These are phyloP conservation scores for Mus caroli DNA, from an alignment of 2,797 vertebrate genomes.

Conservation along the genomic window DNA sequence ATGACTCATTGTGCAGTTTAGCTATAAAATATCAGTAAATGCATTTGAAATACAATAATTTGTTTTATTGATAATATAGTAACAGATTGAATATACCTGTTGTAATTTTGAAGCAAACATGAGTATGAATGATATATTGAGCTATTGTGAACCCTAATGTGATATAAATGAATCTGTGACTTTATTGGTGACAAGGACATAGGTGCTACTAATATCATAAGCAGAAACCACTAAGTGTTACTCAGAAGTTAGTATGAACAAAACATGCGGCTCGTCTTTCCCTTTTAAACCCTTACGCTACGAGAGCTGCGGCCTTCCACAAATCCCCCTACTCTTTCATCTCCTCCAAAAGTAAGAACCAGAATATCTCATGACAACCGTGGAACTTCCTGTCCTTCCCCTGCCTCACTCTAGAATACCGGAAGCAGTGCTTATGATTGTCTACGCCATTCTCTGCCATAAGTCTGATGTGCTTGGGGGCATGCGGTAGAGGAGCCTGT, in stretches of 20 bases:
- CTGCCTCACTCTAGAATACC: neutral
- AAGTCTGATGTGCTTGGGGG: neutral
- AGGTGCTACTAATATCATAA: conserved; percentile 19
- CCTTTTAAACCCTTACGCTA: neutral
- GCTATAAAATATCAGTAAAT: conserved; percentile 56
- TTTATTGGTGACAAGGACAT: conserved; percentile 49
- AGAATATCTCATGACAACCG: neutral
- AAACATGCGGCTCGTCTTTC: neutral
- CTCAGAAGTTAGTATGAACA: neutral
- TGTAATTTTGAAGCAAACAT: conserved; percentile 59
- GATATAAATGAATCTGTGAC: conserved; percentile 28
- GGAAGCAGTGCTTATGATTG: neutral
- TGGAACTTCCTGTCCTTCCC: conserved; percentile 22
- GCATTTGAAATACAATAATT: conserved; percentile 24
- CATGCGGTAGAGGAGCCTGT: neutral
- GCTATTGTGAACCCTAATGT: neutral
- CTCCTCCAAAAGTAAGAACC: neutral
- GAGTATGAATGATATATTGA: conserved; percentile 41
- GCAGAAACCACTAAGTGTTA: conserved; percentile 50
- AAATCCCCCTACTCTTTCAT: neutral
- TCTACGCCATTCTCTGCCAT: neutral
- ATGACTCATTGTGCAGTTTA: conserved; percentile 24
- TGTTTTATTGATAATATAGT: conserved; percentile 33
- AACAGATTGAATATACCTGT: conserved; percentile 30
- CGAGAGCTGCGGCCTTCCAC: neutral